Evolutionary conservation across 2,888 invertebrate genomes (phyloP), one percentile per base, ranked within the genome.

Genomic region (Epicampocera succincta): DNA sequence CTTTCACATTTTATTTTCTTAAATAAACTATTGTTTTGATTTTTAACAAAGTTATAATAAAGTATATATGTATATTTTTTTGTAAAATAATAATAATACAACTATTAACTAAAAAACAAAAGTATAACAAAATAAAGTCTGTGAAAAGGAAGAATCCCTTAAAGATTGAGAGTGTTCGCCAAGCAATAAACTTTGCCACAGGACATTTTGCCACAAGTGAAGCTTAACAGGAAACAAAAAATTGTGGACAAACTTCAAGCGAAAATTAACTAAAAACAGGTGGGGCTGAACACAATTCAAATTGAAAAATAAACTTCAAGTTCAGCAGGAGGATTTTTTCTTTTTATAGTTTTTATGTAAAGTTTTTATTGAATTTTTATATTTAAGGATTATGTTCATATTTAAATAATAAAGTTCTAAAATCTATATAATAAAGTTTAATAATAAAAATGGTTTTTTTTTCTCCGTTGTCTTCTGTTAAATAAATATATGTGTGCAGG

Each of bases 351-450:
- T 38, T 52, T 66, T 19, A 25, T 69, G 48, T 66, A 48, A 25
- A 33, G 48, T 68, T 69, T 69, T 79, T 79, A 52, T 83, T 73
- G 72, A 52, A 29, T 76, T 76, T 75, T 72, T 50, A 56, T 46
- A 52, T 76, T 83, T 76, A 48, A 69, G 72, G 72, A 65, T 76
- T 52, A 73, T 73, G 12, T 76, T 83, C 58, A 76, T 69, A 46
- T 80, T 83, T 76, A 68, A 80, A 80, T 79, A 75, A 78, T 82
- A 82, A 74, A 82, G 65, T 77, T 74, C 63, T 77, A 58, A 65
- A 74, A 56, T 58, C 40, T 69, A 65, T 69, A 29, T 74, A 74
- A 74, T 69, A 56, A 56, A 65, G 44, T 68, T 33, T 50, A 65
- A 68, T 63, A 46, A 58, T 48, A 21, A 38, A 38, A 58, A 56